Evolutionary conservation across 2,113 vertebrate genomes (phyloP).

Genomic region (Baryphthengus martii): DNA sequence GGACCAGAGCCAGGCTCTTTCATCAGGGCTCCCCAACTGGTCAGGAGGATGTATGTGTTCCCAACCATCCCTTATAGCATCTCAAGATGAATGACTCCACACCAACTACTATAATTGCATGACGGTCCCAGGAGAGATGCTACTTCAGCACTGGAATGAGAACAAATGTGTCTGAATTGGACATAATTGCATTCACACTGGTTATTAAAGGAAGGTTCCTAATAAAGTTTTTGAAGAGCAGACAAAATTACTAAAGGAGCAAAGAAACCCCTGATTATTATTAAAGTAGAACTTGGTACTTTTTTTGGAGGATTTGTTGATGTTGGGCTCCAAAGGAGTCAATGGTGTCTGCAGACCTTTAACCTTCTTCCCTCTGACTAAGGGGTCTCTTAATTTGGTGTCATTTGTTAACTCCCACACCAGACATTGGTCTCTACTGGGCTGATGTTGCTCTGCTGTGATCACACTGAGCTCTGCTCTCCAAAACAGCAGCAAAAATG

Average conservation of each 20-base stretch:
- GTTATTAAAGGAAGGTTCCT: background rate
- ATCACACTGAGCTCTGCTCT: background rate
- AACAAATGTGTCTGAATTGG: background rate
- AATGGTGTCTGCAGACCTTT: background rate
- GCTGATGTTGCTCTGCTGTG: background rate
- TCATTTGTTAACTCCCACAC: background rate
- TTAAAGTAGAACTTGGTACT: background rate
- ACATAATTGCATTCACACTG: background rate
- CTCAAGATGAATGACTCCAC: conserved; percentile 8
- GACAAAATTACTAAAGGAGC: background rate
- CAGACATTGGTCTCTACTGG: background rate
- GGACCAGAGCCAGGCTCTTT: background rate
- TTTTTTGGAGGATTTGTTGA: background rate
- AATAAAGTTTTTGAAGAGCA: background rate
- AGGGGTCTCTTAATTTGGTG: background rate
- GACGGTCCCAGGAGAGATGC: background rate
- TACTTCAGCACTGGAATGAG: background rate
- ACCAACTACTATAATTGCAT: background rate
- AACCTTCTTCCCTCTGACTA: background rate
- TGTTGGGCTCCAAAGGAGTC: background rate
- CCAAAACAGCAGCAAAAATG: background rate
- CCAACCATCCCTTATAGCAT: background rate
- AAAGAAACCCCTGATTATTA: background rate
- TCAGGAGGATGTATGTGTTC: background rate
- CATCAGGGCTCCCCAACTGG: background rate